Conservation (phyloP, 2,888 invertebrate genomes). For the Meta bourneti region DNA sequence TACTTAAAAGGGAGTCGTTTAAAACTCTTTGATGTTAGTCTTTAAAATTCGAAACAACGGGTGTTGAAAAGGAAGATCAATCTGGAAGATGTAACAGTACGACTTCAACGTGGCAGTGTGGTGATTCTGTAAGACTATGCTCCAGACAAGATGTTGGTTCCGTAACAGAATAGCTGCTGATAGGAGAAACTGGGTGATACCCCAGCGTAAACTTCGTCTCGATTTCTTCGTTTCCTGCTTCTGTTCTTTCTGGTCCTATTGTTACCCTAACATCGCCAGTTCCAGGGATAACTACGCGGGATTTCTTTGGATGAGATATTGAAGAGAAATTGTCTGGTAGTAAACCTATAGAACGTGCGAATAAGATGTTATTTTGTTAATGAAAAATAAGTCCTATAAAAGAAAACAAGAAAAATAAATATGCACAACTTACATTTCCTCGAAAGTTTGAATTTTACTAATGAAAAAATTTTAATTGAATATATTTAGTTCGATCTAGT, state of each 20-base stretch:
- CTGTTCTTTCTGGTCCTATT: neutral
- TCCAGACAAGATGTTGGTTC: constrained; percentile 10
- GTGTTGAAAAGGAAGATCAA: neutral
- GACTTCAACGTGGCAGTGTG: constrained; percentile 33
- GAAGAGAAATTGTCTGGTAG: neutral
- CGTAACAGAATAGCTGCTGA: neutral
- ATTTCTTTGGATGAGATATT: neutral
- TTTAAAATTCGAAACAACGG: too few species aligned
- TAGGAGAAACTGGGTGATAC: neutral
- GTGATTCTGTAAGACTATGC: neutral
- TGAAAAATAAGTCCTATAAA: too few species aligned
- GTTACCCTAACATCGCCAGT: neutral
- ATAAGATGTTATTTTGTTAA: too few species aligned
- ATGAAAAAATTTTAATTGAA: too few species aligned
- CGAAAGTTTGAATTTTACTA: too few species aligned
- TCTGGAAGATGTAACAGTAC: neutral
- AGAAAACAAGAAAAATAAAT: too few species aligned
- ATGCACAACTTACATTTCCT: too few species aligned
- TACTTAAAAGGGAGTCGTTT: too few species aligned
- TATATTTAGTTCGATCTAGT: too few species aligned
- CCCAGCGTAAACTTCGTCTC: neutral
- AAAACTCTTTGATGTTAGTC: too few species aligned
- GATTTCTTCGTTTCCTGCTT: neutral
- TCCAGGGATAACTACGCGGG: neutral
- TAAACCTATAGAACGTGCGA: neutral